Percentiles rank a stretch among this genome's conserved stretches.
These are phyloP conservation scores for Heliconius ismenius DNA, from an alignment of 2,888 invertebrate genomes.

Conservation along the genomic window DNA sequence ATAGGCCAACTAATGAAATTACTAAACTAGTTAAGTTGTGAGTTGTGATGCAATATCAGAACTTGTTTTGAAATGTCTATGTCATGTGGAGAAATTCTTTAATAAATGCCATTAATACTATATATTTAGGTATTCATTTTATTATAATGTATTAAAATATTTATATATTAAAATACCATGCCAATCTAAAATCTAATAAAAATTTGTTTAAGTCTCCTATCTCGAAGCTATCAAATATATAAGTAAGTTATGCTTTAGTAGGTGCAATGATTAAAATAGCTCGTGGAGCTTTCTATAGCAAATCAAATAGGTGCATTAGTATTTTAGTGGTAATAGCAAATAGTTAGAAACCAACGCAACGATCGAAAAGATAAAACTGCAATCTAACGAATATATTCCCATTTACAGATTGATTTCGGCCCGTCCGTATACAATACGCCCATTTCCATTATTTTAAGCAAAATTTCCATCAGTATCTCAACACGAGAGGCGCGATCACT, in stretches of 20 bases:
- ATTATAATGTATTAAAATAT: conserved; percentile 15
- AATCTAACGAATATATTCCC: conserved; percentile 37
- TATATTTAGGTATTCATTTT: conserved; percentile 2
- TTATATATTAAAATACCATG: conserved; percentile 1
- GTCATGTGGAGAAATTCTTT: conserved; percentile 10
- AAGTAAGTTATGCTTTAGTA: not conserved
- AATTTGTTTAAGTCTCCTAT: conserved; percentile 18
- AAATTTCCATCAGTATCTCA: conserved; percentile 54
- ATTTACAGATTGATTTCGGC: conserved; percentile 39
- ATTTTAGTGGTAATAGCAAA: conserved; percentile 6
- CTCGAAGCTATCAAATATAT: conserved; percentile 12
- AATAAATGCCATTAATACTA: not conserved
- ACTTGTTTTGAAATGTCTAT: conserved; percentile 27
- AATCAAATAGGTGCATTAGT: not conserved
- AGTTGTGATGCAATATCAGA: conserved; percentile 20
- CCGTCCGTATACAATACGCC: conserved; percentile 39
- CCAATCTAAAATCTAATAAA: conserved; percentile 8
- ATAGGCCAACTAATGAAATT: conserved; percentile 27
- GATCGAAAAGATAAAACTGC: conserved; percentile 38
- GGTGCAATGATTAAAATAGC: conserved; percentile 2
- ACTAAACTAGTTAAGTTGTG: conserved; percentile 29
- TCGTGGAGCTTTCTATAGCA: not conserved
- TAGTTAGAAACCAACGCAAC: conserved; percentile 36
- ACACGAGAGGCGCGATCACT: conserved; percentile 60
- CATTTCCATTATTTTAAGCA: conserved; percentile 47